phyloP scores from a whole-genome alignment of 1,140 invertebrate species.

The Sitophilus oryzae region DNA sequence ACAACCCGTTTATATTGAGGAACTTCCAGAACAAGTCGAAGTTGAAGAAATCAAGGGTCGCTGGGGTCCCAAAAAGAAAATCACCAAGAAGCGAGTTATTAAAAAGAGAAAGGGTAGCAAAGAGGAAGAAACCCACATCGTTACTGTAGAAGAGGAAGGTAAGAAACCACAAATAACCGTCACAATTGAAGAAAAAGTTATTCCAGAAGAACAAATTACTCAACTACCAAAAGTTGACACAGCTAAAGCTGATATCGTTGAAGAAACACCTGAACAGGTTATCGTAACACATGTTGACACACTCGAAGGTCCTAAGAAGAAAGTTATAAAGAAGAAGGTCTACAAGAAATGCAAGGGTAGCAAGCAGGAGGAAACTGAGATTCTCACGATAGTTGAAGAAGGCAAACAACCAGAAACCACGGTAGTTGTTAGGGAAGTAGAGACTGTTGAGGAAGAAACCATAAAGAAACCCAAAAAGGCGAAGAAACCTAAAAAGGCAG shows the following conservation, averaged over 20 bases:
- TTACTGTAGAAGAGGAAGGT: constrained; percentile 46
- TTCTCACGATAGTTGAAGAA: constrained; percentile 41
- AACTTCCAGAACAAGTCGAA: constrained; percentile 39
- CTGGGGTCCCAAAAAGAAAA: constrained; percentile 45
- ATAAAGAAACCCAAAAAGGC: constrained; percentile 42
- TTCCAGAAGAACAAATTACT: constrained; percentile 36
- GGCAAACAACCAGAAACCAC: constrained; percentile 41
- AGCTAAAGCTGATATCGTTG: constrained; percentile 22
- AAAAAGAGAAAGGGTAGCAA: constrained; percentile 37
- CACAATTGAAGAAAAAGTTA: constrained; percentile 39
- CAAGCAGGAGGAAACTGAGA: constrained; percentile 40
- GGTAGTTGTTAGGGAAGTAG: constrained; percentile 30
- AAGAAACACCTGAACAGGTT: constrained; percentile 39
- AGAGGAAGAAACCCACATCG: constrained; percentile 45
- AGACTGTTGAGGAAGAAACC: constrained; percentile 41
- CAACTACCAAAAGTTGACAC: constrained; percentile 7
- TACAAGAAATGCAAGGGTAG: constrained; percentile 38
- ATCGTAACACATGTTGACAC: constrained; percentile 37
- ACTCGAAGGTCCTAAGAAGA: constrained; percentile 38
- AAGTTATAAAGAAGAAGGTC: constrained; percentile 40
- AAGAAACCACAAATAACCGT: constrained; percentile 41
- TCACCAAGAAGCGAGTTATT: constrained; percentile 37
- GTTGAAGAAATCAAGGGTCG: constrained; percentile 31
- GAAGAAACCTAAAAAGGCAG: constrained; percentile 26
- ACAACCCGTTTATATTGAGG: constrained; percentile 37